Evolutionary conservation across 2,797 vertebrate genomes (phyloP).

Genomic region (Cephalopachus bancanus): DNA sequence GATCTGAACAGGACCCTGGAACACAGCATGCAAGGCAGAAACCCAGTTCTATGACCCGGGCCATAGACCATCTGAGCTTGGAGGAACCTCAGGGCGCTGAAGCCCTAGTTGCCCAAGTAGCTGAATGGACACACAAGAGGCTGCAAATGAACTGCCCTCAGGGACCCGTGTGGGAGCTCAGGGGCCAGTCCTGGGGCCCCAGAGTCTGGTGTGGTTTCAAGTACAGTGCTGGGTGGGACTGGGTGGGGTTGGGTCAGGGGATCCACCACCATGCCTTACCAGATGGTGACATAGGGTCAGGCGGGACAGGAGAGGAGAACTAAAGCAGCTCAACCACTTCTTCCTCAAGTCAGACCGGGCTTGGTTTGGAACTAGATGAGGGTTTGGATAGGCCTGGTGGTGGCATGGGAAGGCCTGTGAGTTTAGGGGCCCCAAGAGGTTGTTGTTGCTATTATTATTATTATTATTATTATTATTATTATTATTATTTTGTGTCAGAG

Average conservation of each 20-base stretch:
- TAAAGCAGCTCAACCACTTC: background rate
- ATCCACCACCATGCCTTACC: background rate
- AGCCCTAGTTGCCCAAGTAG: background rate
- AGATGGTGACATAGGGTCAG: background rate
- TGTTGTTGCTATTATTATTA: too few relatives aligned
- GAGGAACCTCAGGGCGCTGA: background rate
- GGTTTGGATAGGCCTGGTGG: too few relatives aligned
- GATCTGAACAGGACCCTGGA: background rate
- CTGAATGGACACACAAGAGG: background rate
- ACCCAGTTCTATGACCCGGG: background rate
- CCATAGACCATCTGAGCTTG: background rate
- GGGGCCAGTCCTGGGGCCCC: background rate
- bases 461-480: too few relatives aligned
- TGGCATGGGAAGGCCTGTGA: too few relatives aligned
- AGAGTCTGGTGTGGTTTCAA: too few relatives aligned
- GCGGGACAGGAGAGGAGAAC: background rate
- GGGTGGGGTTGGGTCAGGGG: background rate
- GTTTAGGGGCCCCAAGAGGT: too few relatives aligned
- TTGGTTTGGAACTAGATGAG: background rate
- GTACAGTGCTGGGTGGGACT: too few relatives aligned
- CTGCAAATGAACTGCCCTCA: background rate
- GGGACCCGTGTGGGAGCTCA: background rate
- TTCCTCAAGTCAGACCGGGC: background rate
- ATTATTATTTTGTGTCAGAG: too few relatives aligned
- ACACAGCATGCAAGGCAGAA: background rate